These are phyloP conservation scores for Sitophilus oryzae DNA, from an alignment of 1,140 invertebrate genomes.

Conservation along the genomic window DNA sequence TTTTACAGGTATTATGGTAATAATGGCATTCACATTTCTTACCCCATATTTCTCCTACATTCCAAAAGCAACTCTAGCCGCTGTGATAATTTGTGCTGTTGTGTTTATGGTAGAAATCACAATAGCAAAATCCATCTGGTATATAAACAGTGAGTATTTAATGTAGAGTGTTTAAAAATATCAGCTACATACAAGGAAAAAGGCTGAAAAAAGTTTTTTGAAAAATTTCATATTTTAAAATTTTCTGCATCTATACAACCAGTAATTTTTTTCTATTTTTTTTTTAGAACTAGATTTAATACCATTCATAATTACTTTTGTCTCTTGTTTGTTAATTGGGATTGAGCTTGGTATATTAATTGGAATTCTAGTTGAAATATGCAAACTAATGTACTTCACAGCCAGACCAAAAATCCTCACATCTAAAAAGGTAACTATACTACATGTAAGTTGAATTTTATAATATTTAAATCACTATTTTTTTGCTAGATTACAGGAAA, in stretches of 20 bases:
- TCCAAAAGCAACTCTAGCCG: slow-evolving; percentile 58
- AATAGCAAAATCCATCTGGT: slow-evolving; percentile 58
- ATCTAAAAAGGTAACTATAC: slow-evolving; percentile 40
- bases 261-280: slow-evolving; percentile 20
- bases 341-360: slow-evolving; percentile 79
- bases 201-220: too few species aligned
- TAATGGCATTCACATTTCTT: slow-evolving; percentile 50
- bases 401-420: slow-evolving; percentile 65
- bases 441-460: not conserved
- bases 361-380: slow-evolving; percentile 70
- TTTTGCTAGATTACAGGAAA: slow-evolving; percentile 42
- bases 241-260: not conserved
- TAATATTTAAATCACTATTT: slow-evolving; percentile 5
- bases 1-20: slow-evolving; percentile 52
- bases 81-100: slow-evolving; percentile 65
- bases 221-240: not conserved
- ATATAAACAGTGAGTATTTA: slow-evolving; percentile 52
- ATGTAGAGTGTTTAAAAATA: too few species aligned
- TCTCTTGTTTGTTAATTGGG: slow-evolving; percentile 66
- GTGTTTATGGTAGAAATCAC: slow-evolving; percentile 62
- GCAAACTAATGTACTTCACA: slow-evolving; percentile 72
- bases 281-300: slow-evolving; percentile 69
- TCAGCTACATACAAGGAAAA: too few species aligned
- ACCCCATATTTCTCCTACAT: slow-evolving; percentile 68
- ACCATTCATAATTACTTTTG: slow-evolving; percentile 64